Conservation (phyloP, 2,888 invertebrate species). For the Epicampocera succincta region DNA sequence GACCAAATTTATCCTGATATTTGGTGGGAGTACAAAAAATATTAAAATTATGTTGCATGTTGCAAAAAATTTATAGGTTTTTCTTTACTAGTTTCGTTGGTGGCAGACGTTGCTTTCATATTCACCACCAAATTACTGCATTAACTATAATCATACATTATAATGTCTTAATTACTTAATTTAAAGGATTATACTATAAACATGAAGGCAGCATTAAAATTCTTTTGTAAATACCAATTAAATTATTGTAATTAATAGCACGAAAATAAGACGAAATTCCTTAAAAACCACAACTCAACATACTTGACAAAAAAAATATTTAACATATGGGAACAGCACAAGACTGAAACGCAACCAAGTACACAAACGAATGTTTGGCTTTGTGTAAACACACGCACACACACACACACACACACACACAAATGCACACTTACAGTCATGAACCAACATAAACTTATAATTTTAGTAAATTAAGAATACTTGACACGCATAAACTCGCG, state of each 20-base stretch:
- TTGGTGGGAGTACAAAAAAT: no score
- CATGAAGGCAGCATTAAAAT: neutral
- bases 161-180: no score
- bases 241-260: slow-evolving; percentile 33
- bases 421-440: neutral
- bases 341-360: neutral
- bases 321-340: slow-evolving; percentile 23
- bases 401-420: neutral
- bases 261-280: slow-evolving; percentile 8
- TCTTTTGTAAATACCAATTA: slow-evolving; percentile 13
- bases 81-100: no score
- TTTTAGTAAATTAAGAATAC: slow-evolving; percentile 64
- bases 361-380: neutral
- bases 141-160: no score
- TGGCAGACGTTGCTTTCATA: no score
- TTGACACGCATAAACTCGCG: slow-evolving; percentile 67
- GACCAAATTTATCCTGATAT: no score
- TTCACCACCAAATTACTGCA: no score
- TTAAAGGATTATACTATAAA: no score
- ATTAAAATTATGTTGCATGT: no score
- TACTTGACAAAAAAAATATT: neutral
- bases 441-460: slow-evolving; percentile 40
- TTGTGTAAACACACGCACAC: neutral
- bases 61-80: no score
- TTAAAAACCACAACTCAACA: slow-evolving; percentile 5